Evolutionary conservation across 2,888 invertebrate genomes (phyloP), one percentile per base, ranked within the genome.

Genomic region (Parelbella ahira): DNA sequence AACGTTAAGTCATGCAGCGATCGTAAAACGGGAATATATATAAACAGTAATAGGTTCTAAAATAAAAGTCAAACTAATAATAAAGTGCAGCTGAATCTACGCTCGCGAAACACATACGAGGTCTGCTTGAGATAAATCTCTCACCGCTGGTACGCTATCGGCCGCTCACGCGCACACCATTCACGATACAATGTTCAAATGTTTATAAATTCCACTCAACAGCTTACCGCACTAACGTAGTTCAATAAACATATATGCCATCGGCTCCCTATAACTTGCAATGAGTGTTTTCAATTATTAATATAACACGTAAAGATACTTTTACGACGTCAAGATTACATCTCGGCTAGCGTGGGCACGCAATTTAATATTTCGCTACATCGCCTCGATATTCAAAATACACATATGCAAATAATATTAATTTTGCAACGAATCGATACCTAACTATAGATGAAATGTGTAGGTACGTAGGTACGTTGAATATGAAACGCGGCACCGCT

Each of bases 181-280:
- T 62, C 59, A 51, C 50, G 45, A 54, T 59, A 66, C 62, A 63
- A 56, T 67, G 64, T 74, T 63, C 67, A 62, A 65, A 68, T 78
- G 72, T 82, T 82, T 83, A 82, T 69, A 69, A 64, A 69, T 66
- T 68, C 67, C 68, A 60, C 63, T 82, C 83, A 75, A 70, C 77
- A 70, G 52, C 56, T 60, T 63, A 57, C 64, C 61, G 66, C 61
- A 68, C 69, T 77, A 68, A 70, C 63, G 56, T 63, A 63, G 53
- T 62, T 63, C 57, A 63, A 73, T 74, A 75, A 75, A 81, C 69
- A 72, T 56, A 56, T 59, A 60, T 54, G 54, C 60, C 51, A 60
- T 56, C 60, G 48, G 49, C 51, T 60, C 51, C 53, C 56, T 61
- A 56, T 38, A 49, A 49, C 50, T 57, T 51, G 23, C 37, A 34